phyloP scores from a whole-genome alignment of 2,888 invertebrate genomes.

The Caenorhabditis panamensis region DNA sequence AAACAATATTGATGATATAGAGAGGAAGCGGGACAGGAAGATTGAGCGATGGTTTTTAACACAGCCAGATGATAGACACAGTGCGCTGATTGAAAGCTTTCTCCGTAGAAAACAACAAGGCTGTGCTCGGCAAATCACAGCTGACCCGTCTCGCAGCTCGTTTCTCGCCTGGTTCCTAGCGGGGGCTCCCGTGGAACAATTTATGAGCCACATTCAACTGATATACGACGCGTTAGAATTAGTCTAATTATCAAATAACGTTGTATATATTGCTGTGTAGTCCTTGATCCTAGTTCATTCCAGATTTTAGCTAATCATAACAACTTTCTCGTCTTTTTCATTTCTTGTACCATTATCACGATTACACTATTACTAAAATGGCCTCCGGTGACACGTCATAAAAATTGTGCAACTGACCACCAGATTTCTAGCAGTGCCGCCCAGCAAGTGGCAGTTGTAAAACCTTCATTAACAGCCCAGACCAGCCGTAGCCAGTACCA shows the following conservation, averaged over 20 bases:
- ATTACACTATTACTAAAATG: too few relatives aligned
- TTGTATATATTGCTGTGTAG: background rate
- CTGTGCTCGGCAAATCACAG: slow-evolving; percentile 26
- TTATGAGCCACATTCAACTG: slow-evolving; percentile 52
- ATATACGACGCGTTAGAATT: slow-evolving; percentile 47
- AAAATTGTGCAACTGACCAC: slow-evolving; percentile 32
- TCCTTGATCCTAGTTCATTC: background rate
- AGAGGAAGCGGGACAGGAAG: slow-evolving; percentile 39
- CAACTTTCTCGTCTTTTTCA: background rate
- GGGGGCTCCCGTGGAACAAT: slow-evolving; percentile 34
- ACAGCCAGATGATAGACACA: slow-evolving; percentile 58
- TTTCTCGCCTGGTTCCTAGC: slow-evolving; percentile 42
- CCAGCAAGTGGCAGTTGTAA: slow-evolving; percentile 37
- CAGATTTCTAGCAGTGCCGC: slow-evolving; percentile 31
- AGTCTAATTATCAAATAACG: slow-evolving; percentile 26
- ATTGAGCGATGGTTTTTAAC: slow-evolving; percentile 63
- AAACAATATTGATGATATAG: slow-evolving; percentile 62
- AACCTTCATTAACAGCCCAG: slow-evolving; percentile 32
- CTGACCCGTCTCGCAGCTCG: slow-evolving; percentile 53
- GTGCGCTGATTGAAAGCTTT: slow-evolving; percentile 46
- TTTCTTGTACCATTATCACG: background rate
- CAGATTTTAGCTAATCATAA: too few relatives aligned
- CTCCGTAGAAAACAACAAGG: slow-evolving; percentile 48
- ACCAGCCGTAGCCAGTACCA: slow-evolving; percentile 17
- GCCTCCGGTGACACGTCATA: background rate